Base-by-base conservation (phyloP, 1,140 invertebrate genomes). In the Aphidius gifuensis region DNA sequence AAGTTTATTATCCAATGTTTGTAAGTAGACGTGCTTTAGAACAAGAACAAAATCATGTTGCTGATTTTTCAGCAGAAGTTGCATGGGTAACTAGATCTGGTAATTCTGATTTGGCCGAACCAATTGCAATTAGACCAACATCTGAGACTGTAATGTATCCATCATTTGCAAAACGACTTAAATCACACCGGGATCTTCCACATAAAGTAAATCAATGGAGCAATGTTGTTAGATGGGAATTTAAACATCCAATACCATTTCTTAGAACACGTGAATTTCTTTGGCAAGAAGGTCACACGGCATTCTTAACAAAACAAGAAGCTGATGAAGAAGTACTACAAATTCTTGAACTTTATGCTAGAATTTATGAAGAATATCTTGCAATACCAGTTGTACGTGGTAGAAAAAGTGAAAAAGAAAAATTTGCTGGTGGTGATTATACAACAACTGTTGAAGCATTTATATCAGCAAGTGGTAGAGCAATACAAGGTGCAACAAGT, bases 141-240 rank as follows among this genome's bases (percentile, higher is more conserved):
- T 98, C 94, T 67, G 98, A 99, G 84, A 99, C 98, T 46, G 95
- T 97, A 32, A 99, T 99, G 97, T 99, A 99, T 83, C 97, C 97
- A 5, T 89, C 95, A 2, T 99, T 93, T 82, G 93, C 96, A 3
- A 97, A 97, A 81, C 99, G 97, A 97, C 88, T 98, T 53, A 93
- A 98, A 80, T 98, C 96, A n/a, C 92, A 99, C 77, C 79, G 97
- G 64, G 97, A 99, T 84, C 85, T 99, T 55, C 98, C 98, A 2
- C 83, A 98, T 5, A 93, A 91, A 72, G 82, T 99, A 1, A 99
- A 99, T 83, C 98, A 99, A 77, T 99, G 98, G 98, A 98, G 96
- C 73, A 99, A 98, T 82, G 96, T 99, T 79, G 97, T 99, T 59
- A 92, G 97, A 74, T 99, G 98, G 98, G 98, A 99, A 83, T 99